Evolutionary conservation across 2,113 vertebrate species (phyloP), one percentile per base, ranked within the genome.

Genomic region (Rutilus rutilus): DNA sequence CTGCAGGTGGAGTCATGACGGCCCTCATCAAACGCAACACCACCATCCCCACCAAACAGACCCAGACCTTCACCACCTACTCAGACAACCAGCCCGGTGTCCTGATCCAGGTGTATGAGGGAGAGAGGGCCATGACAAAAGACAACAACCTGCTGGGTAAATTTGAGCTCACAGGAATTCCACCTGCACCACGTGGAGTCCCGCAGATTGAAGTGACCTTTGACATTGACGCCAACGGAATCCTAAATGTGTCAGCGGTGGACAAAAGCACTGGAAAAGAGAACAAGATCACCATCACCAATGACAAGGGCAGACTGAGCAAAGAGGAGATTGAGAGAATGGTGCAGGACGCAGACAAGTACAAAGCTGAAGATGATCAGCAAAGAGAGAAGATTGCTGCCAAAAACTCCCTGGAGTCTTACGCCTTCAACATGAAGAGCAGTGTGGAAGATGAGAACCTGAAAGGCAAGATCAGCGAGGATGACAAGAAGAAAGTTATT

Each of bases 121-220:
- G 84, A 27, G 84, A 85, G 60, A 85, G 84, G 33, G 84, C 84
- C 84, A 85, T 85, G 84, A 85, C 84, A 2, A 86, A 86, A 75
- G 85, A 86, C 78, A 86, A 86, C 85, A 86, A 86, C 85, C 78
- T 86, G 85, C 85, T 86, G 78, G 85, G 78, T 17, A 86, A 86
- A 54, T 86, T 86, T 82, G 85, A 86, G n/a, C 78, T 86, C 25
- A 36, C 67, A n/a, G 85, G 85, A 39, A 86, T 86, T 47, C 85
- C 85, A 74, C 85, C 85, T 62, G 85, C 85, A n/a, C 85, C 85
- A 4, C 85, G 85, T 21, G 85, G 85, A 59, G 85, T 86, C 47
- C 85, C 85, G 14, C 85, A 86, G 54, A 86, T 86, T 17, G 85
- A 86, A 71, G 81, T 83, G 65, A 83, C 81, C 30, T 83, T 83